Base-by-base conservation (phyloP, 1,140 invertebrate genomes). In the Brachionus angularis region DNA sequence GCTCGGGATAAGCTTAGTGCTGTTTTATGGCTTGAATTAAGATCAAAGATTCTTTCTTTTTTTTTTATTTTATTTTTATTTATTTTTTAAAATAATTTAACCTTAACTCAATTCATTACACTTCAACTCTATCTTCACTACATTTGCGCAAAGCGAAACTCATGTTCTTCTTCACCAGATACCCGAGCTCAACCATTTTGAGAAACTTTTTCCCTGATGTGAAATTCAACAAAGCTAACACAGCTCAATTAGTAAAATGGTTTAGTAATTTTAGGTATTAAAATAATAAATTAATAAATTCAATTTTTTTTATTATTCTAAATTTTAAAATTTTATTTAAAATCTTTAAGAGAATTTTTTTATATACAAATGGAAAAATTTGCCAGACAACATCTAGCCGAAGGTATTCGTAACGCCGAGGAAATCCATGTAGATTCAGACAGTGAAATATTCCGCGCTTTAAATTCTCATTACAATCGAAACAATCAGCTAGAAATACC, bases 351-450 rank as follows among this genome's bases (percentile, higher is more conserved):
- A 83, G 96, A 99, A 85, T 99, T 98, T 85, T 99, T 95, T 86
- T 99, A 99, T 85, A 98, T 98, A 79, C 96, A 98, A 85, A 99
- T 99, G 94, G 96, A 99, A 85, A 99, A 99, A 83, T 98, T 96
- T 84, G 94, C 96, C 64, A 86, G 95, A 75, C 93, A 98, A 83
- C 91, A 93, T 31, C 87, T 98, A 74, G 93, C 91, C 73, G 96
- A 98, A 84, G 95, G 95, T 52, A 86, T 95, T 74, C 93, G 95
- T 82, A 88, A 87, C 77, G 85, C 87, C 25, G 93, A 98, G 72
- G 93, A 98, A 77, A 85, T 99, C 42, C 88, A 89, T 77, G 93
- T 99, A 33, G 89, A 89, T 67, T 87, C 87, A 25, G 96, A 99
- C 82, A 95, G 91, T 55, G 96, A 99, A 84, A 87, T 99, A 74